Conservation (phyloP, 2,888 invertebrate species). For the Caenorhabditis becei region DNA sequence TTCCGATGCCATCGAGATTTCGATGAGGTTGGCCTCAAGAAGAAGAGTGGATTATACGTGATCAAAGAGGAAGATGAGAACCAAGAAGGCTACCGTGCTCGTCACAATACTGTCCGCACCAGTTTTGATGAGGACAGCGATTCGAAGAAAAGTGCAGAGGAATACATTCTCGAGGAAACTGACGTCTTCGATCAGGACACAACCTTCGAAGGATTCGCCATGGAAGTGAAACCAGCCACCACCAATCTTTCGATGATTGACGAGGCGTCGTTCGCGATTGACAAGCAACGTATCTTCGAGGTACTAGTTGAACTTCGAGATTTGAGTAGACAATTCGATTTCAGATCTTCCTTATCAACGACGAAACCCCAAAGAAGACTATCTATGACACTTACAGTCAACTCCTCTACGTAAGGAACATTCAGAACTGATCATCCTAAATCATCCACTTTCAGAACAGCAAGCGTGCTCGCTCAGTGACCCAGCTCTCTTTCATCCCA, state of each 20-base stretch:
- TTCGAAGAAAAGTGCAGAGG: conserved; percentile 8
- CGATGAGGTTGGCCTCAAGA: conserved; percentile 6
- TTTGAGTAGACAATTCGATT: conserved; percentile 9
- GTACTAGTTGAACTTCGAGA: not conserved
- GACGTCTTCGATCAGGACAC: conserved; percentile 35
- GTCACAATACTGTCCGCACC: conserved; percentile 55
- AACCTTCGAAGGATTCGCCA: not conserved
- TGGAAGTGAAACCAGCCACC: not conserved
- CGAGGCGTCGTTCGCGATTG: conserved; percentile 1
- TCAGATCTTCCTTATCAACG: conserved; percentile 71
- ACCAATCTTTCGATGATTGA: conserved; percentile 21
- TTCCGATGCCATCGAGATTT: conserved; percentile 9
- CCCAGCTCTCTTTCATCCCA: conserved; percentile 65
- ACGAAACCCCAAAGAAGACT: conserved; percentile 72
- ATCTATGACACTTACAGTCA: conserved; percentile 62
- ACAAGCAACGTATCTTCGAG: conserved; percentile 41
- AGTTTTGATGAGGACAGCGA: conserved; percentile 38
- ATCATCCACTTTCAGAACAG: conserved; percentile 46
- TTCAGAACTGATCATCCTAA: not conserved
- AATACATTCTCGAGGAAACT: not conserved
- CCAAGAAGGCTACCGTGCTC: conserved; percentile 48
- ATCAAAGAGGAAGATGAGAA: conserved; percentile 54
- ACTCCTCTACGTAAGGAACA: conserved; percentile 51
- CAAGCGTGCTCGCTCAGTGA: conserved; percentile 44
- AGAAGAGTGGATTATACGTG: not conserved